A percentile compares a stretch with the other conserved stretches of the same genome.
These are phyloP conservation scores for Desmodus rotundus DNA, from an alignment of 2,113 vertebrate genomes.

Conservation along the genomic window DNA sequence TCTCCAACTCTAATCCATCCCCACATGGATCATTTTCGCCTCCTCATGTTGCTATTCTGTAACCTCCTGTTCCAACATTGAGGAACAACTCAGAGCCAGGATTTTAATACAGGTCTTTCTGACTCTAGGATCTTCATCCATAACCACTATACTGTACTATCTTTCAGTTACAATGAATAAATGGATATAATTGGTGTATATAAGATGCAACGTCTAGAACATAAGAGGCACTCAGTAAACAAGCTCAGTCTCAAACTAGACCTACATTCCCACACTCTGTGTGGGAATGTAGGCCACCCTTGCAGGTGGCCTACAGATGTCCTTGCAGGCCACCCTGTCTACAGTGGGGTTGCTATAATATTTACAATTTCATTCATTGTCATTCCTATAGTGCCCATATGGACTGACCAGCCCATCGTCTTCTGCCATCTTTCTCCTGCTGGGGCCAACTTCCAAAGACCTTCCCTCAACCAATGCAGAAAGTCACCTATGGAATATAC, in stretches of 20 bases:
- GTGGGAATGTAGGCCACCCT: too few relatives aligned
- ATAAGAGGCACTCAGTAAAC: fast-evolving
- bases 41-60: background rate
- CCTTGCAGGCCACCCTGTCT: background rate
- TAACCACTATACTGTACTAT: fast-evolving
- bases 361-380: background rate
- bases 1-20: too few relatives aligned
- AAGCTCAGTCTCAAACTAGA: background rate
- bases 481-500: background rate
- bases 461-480: background rate
- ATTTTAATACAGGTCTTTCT: background rate
- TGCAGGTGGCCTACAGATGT: too few relatives aligned
- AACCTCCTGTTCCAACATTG: background rate
- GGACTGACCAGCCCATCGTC: fast-evolving
- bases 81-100: background rate
- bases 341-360: background rate
- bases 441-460: background rate
- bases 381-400: too few relatives aligned
- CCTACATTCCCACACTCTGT: fast-evolving
- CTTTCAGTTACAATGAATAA: background rate
- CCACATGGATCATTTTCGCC: fast-evolving
- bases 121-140: background rate
- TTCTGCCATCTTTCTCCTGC: too few relatives aligned
- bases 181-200: background rate
- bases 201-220: background rate